Evolutionary conservation across 2,113 vertebrate species (phyloP).

Genomic region (Cyphomyrus plagiostoma): DNA sequence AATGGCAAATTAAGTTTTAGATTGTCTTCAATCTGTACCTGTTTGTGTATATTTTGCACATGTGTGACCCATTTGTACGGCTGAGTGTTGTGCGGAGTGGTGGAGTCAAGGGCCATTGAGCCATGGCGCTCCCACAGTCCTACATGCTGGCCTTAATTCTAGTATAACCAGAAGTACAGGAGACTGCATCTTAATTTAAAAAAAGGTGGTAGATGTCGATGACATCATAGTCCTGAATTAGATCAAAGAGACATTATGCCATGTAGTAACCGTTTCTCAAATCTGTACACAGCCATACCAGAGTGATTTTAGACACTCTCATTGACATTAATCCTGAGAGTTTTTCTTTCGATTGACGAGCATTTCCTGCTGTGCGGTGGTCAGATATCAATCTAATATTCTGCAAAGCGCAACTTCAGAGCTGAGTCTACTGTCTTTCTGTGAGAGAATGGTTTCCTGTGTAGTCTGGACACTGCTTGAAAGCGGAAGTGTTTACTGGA

Average conservation of each 20-base stretch:
- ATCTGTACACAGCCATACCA: not conserved
- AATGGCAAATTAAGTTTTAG: not conserved
- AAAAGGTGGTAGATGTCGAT: not conserved
- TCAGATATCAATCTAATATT: not conserved
- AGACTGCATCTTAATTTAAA: not conserved
- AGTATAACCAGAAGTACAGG: not conserved
- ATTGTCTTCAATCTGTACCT: not conserved
- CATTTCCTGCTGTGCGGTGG: not conserved
- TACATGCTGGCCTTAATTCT: not conserved
- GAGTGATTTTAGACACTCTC: not conserved
- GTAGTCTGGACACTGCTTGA: not conserved
- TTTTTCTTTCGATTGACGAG: not conserved
- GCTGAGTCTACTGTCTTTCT: not conserved
- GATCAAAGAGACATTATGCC: not conserved
- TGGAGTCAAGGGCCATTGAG: not conserved
- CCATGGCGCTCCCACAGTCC: not conserved
- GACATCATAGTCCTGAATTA: not conserved
- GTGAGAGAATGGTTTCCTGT: not conserved
- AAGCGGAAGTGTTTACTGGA: not conserved
- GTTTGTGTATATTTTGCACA: not conserved
- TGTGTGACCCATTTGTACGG: not conserved
- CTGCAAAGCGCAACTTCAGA: not conserved
- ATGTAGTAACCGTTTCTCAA: not conserved
- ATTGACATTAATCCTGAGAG: not conserved
- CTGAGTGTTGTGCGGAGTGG: not conserved